These are phyloP conservation scores for Actinernus sp. DNA, from an alignment of 92 coral and sea anemone species.

Conservation along the genomic window DNA sequence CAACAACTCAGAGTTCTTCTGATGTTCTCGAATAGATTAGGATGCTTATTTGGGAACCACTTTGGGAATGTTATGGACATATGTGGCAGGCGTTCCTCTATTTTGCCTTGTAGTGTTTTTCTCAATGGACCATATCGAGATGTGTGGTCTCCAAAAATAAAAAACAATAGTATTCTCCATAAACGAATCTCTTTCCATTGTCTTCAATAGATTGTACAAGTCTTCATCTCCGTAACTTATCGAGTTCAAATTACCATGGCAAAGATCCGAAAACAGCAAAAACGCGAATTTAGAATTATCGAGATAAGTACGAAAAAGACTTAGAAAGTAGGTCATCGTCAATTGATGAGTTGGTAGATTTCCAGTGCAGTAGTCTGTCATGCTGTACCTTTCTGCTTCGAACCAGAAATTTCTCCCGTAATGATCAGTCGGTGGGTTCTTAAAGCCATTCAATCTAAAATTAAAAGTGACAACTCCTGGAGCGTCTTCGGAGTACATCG, in stretches of 20 bases:
- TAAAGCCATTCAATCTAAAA: slow-evolving; percentile 75
- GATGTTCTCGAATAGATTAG: slow-evolving; percentile 52
- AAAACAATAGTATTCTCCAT: slow-evolving; percentile 54
- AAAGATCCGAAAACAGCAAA: slow-evolving; percentile 26
- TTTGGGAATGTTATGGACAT: slow-evolving; percentile 64
- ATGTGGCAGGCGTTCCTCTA: slow-evolving; percentile 81
- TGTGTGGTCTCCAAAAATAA: slow-evolving; percentile 82
- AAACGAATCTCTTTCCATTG: slow-evolving; percentile 27
- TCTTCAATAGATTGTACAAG: slow-evolving; percentile 23
- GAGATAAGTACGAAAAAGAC: slow-evolving; percentile 63
- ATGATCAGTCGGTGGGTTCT: slow-evolving; percentile 81
- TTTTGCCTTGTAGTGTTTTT: slow-evolving; percentile 71
- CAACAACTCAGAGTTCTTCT: slow-evolving; percentile 66
- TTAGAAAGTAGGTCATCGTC: slow-evolving; percentile 58
- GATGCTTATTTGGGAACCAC: slow-evolving; percentile 65
- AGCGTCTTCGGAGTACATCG: slow-evolving; percentile 79
- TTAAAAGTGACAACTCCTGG: slow-evolving; percentile 69
- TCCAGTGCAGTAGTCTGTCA: slow-evolving; percentile 49
- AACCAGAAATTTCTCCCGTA: slow-evolving; percentile 83
- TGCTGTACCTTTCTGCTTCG: slow-evolving; percentile 33
- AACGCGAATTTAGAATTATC: slow-evolving; percentile 67
- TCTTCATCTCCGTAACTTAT: slow-evolving; percentile 60
- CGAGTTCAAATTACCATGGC: slow-evolving; percentile 40
- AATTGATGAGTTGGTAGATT: slow-evolving; percentile 68
- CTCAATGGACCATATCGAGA: slow-evolving; percentile 42